Base-by-base conservation (phyloP, 2,113 vertebrate species). In the Etia nguti region DNA sequence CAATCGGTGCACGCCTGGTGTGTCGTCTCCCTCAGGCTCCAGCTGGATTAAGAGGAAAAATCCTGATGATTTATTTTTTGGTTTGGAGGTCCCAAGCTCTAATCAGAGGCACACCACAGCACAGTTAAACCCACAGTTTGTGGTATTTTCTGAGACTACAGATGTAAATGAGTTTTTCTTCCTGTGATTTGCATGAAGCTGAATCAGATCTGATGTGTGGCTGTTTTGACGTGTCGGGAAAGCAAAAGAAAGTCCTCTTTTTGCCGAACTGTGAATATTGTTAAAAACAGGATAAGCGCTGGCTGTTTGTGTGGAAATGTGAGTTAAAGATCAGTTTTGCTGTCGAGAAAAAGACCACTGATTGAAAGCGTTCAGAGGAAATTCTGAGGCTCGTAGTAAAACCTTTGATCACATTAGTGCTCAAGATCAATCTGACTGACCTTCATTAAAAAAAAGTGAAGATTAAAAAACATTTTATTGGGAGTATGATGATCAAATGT, bases 121-220 rank as follows among this genome's bases (percentile, higher is more conserved):
- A 52, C 6, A 77, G 2, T n/a, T 29, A 77, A 77, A 77, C 26
- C 73, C 73, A 77, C 24, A 52, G 26, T 77, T 77, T 77, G 46
- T 52, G 46, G 73, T 52, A 0, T 77, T 34, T 34, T 52, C 73
- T n/a, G 73, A 77, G 73, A n/a, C 70, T 77, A 31, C 73, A 77
- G 73, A 77, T 52, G 73, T 77, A 77, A 77, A 77, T 77, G 73
- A 52, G 73, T 77, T 52, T 77, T 50, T 31, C 46, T 77, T 13
- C 26, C 4, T n/a, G 46, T 77, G 73, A 77, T 77, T 77, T 77
- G 46, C 73, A 77, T 77, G 73, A 77, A 1, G 46, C 26, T 52
- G 73, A 77, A 77, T 77, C 73, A 77, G 46, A 77, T 77, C 26
- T 77, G 46, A 77, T 77, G 46, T 77, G 46, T 52, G 26, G 0